Evolutionary conservation across 2,888 invertebrate species (phyloP), one percentile per base, ranked within the genome.

Genomic region (Empis stercorea): DNA sequence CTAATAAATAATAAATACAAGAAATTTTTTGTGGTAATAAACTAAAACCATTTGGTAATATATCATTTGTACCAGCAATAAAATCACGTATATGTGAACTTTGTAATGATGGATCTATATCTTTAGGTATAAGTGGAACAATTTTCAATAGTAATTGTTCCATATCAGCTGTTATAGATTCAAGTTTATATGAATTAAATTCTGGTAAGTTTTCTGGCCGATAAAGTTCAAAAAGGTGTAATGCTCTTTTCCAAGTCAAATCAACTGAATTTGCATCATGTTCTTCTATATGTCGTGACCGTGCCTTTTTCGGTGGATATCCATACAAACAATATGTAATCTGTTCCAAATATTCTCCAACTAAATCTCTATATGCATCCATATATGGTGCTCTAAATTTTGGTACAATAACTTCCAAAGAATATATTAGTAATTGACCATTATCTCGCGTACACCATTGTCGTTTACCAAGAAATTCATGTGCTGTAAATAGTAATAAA

Each of bases 1-100:
- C 95, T 20, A 96, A 70, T n/a, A 95, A 71, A 63, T 92, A 95
- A 65, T 87, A 95, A 48, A 92, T 79, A 45, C 84, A 81, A 34
- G 78, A 76, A 59, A 83, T 75, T 62, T 78, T 75, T 52, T 72
- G 73, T 0, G 80, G 79, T 6, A 73, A 60, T 47, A 71, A 68
- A 34, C 71, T 72, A 46, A 71, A 67, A 27, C 71, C 71, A 3
- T 58, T 60, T 1, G 83, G 81, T 51, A 78, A 61, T 44, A 72
- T 73, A 3, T 75, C 71, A 40, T 66, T 70, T 13, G 71, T 66
- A 1, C 83, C 84, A 57, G 79, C 76, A 34, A 87, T 80, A 59
- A 78, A 87, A 47, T 77, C 77, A 39, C 74, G 75, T 47, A 87
- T 73, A 52, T 79, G 75, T 10, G 76, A 72, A 1, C 80, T 67